Percentiles rank a stretch among this genome's conserved stretches.
phyloP scores from a whole-genome alignment of 2,888 invertebrate species.

The Lithosia quadra region DNA sequence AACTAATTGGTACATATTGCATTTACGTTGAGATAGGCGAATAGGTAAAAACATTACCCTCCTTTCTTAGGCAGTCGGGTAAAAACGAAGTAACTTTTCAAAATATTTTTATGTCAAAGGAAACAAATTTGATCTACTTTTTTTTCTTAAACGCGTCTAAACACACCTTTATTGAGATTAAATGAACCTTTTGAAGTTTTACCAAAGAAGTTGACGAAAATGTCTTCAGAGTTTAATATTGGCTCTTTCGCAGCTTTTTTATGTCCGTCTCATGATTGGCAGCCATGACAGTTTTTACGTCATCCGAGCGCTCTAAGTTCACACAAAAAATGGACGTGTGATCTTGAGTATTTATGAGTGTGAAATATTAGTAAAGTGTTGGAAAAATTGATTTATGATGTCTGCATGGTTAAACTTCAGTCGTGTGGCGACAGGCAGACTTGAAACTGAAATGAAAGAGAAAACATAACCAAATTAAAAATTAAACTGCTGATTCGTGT shows the following conservation, averaged over 20 bases:
- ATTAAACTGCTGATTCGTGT: no score
- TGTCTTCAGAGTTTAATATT: constrained; percentile 16
- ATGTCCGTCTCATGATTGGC: constrained; percentile 31
- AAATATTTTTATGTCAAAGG: neutral
- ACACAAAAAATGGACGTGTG: constrained; percentile 39
- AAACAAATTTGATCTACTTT: no score
- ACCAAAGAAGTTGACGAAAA: constrained; percentile 16
- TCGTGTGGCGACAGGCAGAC: neutral
- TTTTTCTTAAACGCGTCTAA: neutral
- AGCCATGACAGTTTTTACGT: constrained; percentile 35
- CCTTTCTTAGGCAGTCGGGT: no score
- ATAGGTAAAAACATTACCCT: no score
- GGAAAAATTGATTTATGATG: constrained; percentile 8
- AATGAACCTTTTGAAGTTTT: constrained; percentile 13
- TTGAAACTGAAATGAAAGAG: neutral
- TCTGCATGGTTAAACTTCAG: neutral
- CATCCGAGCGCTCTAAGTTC: constrained; percentile 21
- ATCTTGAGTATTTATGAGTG: constrained; percentile 45
- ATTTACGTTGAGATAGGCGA: no score
- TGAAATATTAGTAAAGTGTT: constrained; percentile 22
- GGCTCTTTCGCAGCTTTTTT: constrained; percentile 28
- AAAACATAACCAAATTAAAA: no score
- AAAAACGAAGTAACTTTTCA: no score
- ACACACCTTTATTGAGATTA: neutral
- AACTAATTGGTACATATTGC: no score